phyloP scores from a whole-genome alignment of 2,797 vertebrate genomes.

The Platyrinchus mystaceus region DNA sequence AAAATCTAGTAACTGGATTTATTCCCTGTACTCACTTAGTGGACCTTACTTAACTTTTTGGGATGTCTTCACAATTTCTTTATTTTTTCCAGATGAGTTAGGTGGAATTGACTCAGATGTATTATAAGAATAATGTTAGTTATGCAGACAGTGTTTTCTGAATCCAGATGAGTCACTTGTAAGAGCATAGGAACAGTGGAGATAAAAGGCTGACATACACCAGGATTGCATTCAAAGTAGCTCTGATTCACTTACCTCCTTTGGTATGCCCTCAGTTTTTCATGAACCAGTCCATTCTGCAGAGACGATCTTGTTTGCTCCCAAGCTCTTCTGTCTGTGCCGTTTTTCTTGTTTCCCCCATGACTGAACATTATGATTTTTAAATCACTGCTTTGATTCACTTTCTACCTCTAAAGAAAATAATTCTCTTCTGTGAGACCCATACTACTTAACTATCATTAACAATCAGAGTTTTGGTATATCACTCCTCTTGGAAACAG shows the following conservation, averaged over 20 bases:
- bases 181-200: neutral
- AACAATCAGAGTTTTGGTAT: neutral
- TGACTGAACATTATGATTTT: rapidly evolving
- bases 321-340: rapidly evolving
- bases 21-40: neutral
- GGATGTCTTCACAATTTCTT: neutral
- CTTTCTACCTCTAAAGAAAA: neutral
- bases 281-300: neutral
- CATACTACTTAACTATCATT: neutral
- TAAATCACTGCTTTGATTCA: neutral
- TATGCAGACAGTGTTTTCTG: neutral
- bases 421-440: neutral
- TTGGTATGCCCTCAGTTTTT: neutral
- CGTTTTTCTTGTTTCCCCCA: neutral
- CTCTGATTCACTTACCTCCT: neutral
- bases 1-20: neutral
- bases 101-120: neutral
- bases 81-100: neutral
- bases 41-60: neutral
- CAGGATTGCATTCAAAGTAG: neutral
- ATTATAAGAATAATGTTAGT: neutral
- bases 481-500: neutral
- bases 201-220: neutral
- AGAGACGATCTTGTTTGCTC: neutral
- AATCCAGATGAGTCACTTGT: neutral